Evolutionary conservation across 2,113 vertebrate species (phyloP).

Genomic region (Nothocercus nigrocapillus): DNA sequence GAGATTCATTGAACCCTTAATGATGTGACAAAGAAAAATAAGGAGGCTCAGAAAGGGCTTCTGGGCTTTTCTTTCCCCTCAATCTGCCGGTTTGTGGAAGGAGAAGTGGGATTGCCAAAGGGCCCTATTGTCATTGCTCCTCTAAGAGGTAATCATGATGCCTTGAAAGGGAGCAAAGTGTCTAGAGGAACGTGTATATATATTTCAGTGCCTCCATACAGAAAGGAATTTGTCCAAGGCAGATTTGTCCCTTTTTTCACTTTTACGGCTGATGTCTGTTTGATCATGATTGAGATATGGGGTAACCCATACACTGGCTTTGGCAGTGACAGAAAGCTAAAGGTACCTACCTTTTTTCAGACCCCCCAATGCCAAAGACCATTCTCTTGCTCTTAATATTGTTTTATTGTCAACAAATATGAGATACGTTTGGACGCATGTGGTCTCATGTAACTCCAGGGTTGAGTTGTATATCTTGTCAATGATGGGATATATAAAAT

Average conservation of each 20-base stretch:
- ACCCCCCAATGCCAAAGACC: neutral
- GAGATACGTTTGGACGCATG: fast-evolving
- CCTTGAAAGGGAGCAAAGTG: constrained; percentile 41
- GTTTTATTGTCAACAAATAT: neutral
- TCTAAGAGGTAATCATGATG: constrained; percentile 42
- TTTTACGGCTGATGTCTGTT: neutral
- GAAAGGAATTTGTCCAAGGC: constrained; percentile 8
- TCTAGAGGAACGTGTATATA: neutral
- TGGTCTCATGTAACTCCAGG: neutral
- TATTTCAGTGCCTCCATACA: neutral
- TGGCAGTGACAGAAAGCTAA: neutral
- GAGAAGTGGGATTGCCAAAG: constrained; percentile 60
- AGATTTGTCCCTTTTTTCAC: neutral
- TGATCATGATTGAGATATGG: neutral
- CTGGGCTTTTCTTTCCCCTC: constrained; percentile 68
- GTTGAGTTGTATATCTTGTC: neutral
- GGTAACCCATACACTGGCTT: neutral
- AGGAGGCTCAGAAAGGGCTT: constrained; percentile 71
- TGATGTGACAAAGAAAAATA: constrained; percentile 85
- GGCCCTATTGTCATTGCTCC: constrained; percentile 55
- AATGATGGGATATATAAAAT: neutral
- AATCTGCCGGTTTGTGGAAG: constrained; percentile 53
- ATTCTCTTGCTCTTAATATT: neutral
- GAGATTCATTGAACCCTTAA: constrained; percentile 85
- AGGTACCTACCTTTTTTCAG: neutral